Conservation (phyloP, 2,797 vertebrate species). For the Discoglossus pictus region DNA sequence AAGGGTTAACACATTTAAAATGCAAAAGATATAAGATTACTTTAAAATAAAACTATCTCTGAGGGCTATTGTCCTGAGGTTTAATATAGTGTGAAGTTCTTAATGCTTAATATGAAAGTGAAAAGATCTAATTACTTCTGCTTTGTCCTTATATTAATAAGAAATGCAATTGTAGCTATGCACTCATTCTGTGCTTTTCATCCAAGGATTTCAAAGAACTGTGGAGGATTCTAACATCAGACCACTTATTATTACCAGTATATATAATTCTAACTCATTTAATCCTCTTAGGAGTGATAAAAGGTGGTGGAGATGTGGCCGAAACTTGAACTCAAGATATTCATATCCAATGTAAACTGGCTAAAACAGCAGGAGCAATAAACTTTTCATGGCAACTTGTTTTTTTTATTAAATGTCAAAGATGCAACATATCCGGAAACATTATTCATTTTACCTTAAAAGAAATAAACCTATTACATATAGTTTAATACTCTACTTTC, state of each 20-base stretch:
- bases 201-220: slow-evolving; percentile 40
- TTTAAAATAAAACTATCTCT: slow-evolving; percentile 22
- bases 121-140: slow-evolving; percentile 45
- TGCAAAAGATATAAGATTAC: background rate
- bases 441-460: too few species aligned
- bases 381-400: too few species aligned
- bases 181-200: slow-evolving; percentile 39
- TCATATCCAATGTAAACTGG: background rate
- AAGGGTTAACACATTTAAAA: slow-evolving; percentile 14
- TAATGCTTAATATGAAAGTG: slow-evolving; percentile 40
- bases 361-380: too few species aligned
- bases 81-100: slow-evolving; percentile 33
- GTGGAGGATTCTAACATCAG: slow-evolving; percentile 21
- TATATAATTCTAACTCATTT: slow-evolving; percentile 36
- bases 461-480: too few species aligned
- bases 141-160: slow-evolving; percentile 43
- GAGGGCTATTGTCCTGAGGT: slow-evolving; percentile 31
- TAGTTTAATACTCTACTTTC: too few species aligned
- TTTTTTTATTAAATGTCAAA: too few species aligned
- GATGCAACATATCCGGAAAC: too few species aligned
- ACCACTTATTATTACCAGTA: slow-evolving; percentile 32
- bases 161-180: slow-evolving; percentile 39
- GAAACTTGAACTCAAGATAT: slow-evolving; percentile 27
- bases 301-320: slow-evolving; percentile 26
- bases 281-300: slow-evolving; percentile 27